These are phyloP conservation scores for Glyphotaelius pellucidus DNA, from an alignment of 2,888 invertebrate species.

Conservation along the genomic window DNA sequence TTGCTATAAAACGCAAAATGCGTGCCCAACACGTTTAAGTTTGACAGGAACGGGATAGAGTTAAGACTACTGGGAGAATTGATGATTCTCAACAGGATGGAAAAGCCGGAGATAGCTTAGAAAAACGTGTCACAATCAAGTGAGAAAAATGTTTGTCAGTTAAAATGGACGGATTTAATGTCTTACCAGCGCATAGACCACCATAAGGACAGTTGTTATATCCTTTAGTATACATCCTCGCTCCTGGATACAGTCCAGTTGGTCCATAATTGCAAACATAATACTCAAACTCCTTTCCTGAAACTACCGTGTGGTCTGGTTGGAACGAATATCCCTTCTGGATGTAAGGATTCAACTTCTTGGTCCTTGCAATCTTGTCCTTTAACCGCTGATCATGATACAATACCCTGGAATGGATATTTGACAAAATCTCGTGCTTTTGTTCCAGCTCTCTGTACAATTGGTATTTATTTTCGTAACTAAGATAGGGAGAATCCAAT, in stretches of 20 bases:
- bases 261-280: slow-evolving; percentile 72
- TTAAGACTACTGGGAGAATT: neutral
- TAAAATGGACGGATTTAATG: neutral
- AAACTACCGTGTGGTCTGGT: slow-evolving; percentile 51
- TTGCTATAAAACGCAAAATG: no score
- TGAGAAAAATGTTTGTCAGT: neutral
- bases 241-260: slow-evolving; percentile 70
- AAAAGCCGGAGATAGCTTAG: neutral
- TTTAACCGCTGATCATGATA: slow-evolving; percentile 60
- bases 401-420: slow-evolving; percentile 54
- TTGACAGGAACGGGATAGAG: neutral
- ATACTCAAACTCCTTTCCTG: slow-evolving; percentile 67
- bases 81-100: neutral
- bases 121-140: neutral
- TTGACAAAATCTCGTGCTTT: slow-evolving; percentile 52
- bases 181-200: slow-evolving; percentile 60
- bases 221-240: slow-evolving; percentile 63
- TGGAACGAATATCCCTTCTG: slow-evolving; percentile 57
- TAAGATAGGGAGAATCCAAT: slow-evolving; percentile 43
- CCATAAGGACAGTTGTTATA: slow-evolving; percentile 54
- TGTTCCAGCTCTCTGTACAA: slow-evolving; percentile 52
- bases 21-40: no score
- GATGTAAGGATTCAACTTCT: slow-evolving; percentile 60
- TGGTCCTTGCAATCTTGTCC: slow-evolving; percentile 54
- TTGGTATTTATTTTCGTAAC: slow-evolving; percentile 45